Evolutionary conservation across 2,113 vertebrate species (phyloP).

Genomic region (Microcebus tavaratra): DNA sequence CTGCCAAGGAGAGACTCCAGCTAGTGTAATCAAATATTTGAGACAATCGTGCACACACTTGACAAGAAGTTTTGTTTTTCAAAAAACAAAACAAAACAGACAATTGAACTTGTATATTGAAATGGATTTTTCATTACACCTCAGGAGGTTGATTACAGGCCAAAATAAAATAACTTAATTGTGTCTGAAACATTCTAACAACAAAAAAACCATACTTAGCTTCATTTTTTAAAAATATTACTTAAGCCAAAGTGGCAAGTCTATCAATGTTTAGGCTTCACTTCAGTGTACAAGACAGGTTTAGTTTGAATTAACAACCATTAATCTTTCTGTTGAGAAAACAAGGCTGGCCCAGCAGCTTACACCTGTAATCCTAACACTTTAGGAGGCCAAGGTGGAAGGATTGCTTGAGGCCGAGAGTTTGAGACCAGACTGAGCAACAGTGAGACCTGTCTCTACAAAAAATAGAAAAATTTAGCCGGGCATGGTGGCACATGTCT

Average conservation of each 20-base stretch:
- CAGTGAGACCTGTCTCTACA: too few relatives aligned
- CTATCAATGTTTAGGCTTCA: not conserved
- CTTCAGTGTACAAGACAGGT: not conserved
- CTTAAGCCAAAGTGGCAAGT: slow-evolving; percentile 4
- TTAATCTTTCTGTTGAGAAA: slow-evolving; percentile 25
- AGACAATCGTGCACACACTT: not conserved
- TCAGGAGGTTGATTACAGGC: slow-evolving; percentile 18
- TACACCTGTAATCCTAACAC: too few relatives aligned
- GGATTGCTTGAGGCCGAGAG: too few relatives aligned
- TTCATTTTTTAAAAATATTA: not conserved
- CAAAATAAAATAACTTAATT: slow-evolving; percentile 61
- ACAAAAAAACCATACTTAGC: not conserved
- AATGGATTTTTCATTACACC: slow-evolving; percentile 35
- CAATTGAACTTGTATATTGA: slow-evolving; percentile 25
- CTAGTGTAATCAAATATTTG: not conserved
- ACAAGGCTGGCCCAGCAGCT: not conserved
- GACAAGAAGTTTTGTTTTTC: not conserved
- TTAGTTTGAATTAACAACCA: not conserved
- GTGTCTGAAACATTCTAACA: not conserved
- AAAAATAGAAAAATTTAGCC: too few relatives aligned
- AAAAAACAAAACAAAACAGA: not conserved
- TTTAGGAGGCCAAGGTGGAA: too few relatives aligned
- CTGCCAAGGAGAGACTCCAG: not conserved
- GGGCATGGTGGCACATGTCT: too few relatives aligned
- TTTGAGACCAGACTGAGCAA: too few relatives aligned